Conservation (phyloP, 1,140 invertebrate genomes). For the Lordiphosa mommai region DNA sequence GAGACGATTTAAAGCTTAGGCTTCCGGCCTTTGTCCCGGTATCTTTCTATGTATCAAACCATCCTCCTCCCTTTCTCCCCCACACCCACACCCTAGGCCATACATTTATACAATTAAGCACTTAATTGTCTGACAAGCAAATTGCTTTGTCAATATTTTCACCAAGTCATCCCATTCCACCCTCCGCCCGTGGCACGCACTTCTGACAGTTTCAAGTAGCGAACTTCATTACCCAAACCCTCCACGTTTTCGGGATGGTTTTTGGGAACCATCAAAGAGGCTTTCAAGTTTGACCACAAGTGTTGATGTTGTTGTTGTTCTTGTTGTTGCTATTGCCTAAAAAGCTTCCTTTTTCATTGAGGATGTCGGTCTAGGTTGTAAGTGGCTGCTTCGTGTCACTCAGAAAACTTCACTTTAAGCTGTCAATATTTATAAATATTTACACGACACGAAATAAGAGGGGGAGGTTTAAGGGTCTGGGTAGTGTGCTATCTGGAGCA, state of each 20-base stretch:
- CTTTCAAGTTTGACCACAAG: constrained; percentile 75
- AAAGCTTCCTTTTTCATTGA: constrained; percentile 54
- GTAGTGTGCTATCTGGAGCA: constrained; percentile 4
- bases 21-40: constrained; percentile 25
- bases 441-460: constrained; percentile 49
- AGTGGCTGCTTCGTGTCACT: constrained; percentile 57
- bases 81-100: constrained; percentile 30
- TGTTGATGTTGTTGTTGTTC: constrained; percentile 26
- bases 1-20: constrained; percentile 31
- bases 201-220: constrained; percentile 72
- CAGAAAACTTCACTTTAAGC: constrained; percentile 73
- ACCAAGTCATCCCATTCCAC: constrained; percentile 54
- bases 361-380: constrained; percentile 2
- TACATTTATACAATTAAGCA: constrained; percentile 76
- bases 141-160: constrained; percentile 78
- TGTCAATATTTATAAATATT: constrained; percentile 77
- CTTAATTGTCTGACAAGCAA: constrained; percentile 78
- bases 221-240: constrained; percentile 68
- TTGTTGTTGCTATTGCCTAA: constrained; percentile 47
- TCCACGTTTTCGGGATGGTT: not conserved
- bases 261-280: constrained; percentile 60
- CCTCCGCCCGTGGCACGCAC: constrained; percentile 7
- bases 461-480: constrained; percentile 12
- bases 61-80: not conserved
- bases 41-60: constrained; percentile 14